Conservation (phyloP, 2,888 invertebrate genomes). For the Melanchra persicariae region DNA sequence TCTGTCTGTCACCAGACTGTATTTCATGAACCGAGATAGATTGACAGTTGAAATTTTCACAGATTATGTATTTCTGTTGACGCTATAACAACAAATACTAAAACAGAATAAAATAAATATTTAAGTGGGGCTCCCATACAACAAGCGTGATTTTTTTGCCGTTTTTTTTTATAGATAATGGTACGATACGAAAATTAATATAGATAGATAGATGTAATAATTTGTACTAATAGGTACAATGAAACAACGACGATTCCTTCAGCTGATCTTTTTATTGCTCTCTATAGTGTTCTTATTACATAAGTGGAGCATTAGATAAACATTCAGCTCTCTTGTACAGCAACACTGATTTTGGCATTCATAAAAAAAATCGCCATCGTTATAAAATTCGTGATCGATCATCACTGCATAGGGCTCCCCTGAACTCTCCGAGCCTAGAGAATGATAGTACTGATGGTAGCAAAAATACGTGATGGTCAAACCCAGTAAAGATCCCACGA, state of each 20-base stretch:
- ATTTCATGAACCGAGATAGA: too few relatives aligned
- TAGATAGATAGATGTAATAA: too few relatives aligned
- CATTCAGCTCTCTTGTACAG: constrained; percentile 58
- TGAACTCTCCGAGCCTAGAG: constrained; percentile 70
- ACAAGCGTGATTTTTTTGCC: too few relatives aligned
- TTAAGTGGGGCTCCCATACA: too few relatives aligned
- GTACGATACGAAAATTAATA: not conserved
- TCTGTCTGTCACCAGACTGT: too few relatives aligned
- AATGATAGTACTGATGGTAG: constrained; percentile 93
- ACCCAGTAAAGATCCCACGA: constrained; percentile 93
- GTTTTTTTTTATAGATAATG: too few relatives aligned
- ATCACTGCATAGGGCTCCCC: constrained; percentile 66
- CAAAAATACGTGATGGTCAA: constrained; percentile 91
- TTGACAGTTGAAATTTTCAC: too few relatives aligned
- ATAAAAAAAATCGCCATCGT: constrained; percentile 10
- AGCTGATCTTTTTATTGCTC: constrained; percentile 50
- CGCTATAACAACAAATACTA: too few relatives aligned
- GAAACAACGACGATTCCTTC: constrained; percentile 36
- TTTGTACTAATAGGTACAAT: not conserved
- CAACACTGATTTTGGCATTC: constrained; percentile 59
- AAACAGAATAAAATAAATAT: too few relatives aligned
- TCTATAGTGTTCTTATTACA: constrained; percentile 50
- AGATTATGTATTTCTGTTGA: too few relatives aligned
- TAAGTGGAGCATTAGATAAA: constrained; percentile 56
- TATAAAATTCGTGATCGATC: constrained; percentile 46